Evolutionary conservation across 2,888 invertebrate species (phyloP), one percentile per base, ranked within the genome.

Genomic region (Sesia apiformis): DNA sequence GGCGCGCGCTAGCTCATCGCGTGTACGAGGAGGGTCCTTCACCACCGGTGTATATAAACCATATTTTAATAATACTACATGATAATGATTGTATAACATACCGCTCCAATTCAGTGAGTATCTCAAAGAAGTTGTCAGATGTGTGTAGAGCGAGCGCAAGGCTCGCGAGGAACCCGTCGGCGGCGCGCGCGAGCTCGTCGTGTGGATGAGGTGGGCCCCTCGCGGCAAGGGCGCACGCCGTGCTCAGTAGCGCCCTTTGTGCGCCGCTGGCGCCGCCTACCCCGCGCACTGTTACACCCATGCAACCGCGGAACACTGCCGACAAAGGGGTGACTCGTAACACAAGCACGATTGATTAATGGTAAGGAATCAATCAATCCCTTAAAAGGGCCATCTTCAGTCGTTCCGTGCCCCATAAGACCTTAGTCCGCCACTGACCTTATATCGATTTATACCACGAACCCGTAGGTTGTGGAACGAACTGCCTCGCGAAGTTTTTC

Each of bases 151-250:
- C 90, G 59, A 94, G 92, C 3, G 95, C 93, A 38, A 96, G 83
- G 51, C 92, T 89, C 1, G 94, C 93, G 40, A 97, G 80, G 57
- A 94, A 90, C n/a, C 90, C 86, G 49, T 91, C 91, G 64, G 95
- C 94, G 42, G 92, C 90, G 58, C 91, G 91, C 23, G 92, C 91
- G 60, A 97, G 78, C 78, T 96, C 96, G 61, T 94, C 94, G 73
- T 96, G 95, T 23, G 91, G 91, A 63, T 94, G 94, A 53, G 78
- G 70, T 5, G 81, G 68, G 4, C 84, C 86, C 64, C 94, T 94
- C 64, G 93, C 95, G 69, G 95, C 94, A 62, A 95, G 90, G 7
- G 93, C 91, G 74, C 95, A 95, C 53, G 95, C 92, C 63, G 92
- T 78, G 3, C 91, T 91, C 58, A 92, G 87, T 59, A 94, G 76